These are phyloP conservation scores for Peromyscus californicus DNA, from an alignment of 2,113 vertebrate genomes.

Conservation along the genomic window DNA sequence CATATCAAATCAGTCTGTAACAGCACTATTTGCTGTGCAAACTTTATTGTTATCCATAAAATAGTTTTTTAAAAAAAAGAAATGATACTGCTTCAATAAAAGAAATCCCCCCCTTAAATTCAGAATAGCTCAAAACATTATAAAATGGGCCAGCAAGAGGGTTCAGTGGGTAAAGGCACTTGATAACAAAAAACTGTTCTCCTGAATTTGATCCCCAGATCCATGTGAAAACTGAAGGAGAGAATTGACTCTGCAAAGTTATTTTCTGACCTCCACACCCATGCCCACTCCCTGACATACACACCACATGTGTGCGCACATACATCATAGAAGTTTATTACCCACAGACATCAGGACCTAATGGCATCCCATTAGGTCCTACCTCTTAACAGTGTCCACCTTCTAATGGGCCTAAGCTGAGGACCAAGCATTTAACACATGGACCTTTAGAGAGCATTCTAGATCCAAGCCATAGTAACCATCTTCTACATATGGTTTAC, in stretches of 20 bases:
- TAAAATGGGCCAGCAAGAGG: background rate
- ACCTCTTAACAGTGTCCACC: background rate
- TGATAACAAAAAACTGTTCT: background rate
- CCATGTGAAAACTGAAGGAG: background rate
- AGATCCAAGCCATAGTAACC: background rate
- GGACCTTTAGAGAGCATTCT: background rate
- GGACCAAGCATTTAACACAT: background rate
- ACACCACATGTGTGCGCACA: background rate
- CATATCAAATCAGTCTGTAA: background rate
- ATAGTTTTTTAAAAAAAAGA: background rate
- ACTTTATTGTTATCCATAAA: background rate
- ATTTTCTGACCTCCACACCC: background rate
- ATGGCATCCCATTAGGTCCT: background rate
- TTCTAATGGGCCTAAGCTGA: background rate
- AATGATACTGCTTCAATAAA: background rate
- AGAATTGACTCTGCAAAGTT: background rate
- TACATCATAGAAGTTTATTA: background rate
- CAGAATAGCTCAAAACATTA: background rate
- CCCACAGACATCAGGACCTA: background rate
- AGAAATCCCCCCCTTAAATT: background rate
- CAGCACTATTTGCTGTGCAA: background rate
- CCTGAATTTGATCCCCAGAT: background rate
- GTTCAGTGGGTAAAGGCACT: background rate
- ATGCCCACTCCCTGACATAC: background rate
- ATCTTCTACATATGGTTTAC: background rate